Percentiles rank a stretch among this genome's conserved stretches.
Conservation (phyloP, 53 echinoderm and acorn worm genomes). For the Arbacia lixula region DNA sequence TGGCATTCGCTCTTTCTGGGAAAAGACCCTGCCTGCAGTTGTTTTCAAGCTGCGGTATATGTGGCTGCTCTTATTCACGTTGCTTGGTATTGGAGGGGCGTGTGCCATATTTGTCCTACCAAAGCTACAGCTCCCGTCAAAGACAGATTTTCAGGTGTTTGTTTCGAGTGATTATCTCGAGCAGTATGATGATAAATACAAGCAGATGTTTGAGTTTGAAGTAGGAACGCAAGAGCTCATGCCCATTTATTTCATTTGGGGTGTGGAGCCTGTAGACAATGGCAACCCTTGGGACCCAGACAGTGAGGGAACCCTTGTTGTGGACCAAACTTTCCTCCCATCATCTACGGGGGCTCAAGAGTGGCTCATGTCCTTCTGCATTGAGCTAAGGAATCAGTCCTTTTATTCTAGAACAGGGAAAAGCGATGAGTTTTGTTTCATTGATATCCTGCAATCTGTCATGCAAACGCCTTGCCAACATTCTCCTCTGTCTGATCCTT, state of each 20-base stretch:
- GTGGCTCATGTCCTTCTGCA: conserved; percentile 78
- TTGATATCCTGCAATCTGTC: conserved; percentile 51
- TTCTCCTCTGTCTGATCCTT: conserved; percentile 24
- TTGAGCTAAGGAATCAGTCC: conserved; percentile 54
- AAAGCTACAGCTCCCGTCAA: conserved; percentile 74
- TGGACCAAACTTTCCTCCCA: conserved; percentile 65
- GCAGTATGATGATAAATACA: conserved; percentile 66
- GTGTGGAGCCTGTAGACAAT: conserved; percentile 63
- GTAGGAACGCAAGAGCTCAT: conserved; percentile 20
- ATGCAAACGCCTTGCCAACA: conserved; percentile 68
- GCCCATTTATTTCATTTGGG: conserved; percentile 63
- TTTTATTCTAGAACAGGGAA: conserved; percentile 50
- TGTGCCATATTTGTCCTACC: conserved; percentile 74
- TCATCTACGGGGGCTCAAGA: conserved; percentile 57
- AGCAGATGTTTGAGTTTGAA: conserved; percentile 62
- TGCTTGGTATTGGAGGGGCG: conserved; percentile 69
- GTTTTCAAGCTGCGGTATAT: conserved; percentile 73
- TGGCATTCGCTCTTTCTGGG: conserved; percentile 58
- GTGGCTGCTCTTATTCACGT: conserved; percentile 67
- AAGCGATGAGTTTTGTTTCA: conserved; percentile 61
- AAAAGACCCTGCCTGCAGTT: conserved; percentile 54
- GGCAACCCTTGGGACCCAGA: conserved; percentile 73
- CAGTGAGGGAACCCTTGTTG: conserved; percentile 46
- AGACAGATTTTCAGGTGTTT: conserved; percentile 84
- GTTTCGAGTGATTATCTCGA: conserved; percentile 74